Conservation (phyloP, 2,888 invertebrate species). For the Acleris emargana region DNA sequence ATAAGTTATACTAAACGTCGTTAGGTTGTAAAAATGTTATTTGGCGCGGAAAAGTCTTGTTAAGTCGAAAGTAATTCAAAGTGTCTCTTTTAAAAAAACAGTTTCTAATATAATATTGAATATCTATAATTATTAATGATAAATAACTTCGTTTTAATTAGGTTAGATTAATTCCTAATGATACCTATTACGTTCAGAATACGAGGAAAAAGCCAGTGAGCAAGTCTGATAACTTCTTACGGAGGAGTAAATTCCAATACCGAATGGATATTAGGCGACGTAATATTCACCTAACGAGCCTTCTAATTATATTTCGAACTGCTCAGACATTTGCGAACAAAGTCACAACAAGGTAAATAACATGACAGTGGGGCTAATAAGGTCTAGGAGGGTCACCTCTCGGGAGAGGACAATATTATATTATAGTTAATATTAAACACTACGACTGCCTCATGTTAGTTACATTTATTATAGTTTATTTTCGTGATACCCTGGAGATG, state of each 20-base stretch:
- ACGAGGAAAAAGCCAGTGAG: conserved; percentile 6
- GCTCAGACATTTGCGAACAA: not conserved
- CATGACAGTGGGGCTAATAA: conserved; percentile 1
- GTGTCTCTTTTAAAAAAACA: too few relatives aligned
- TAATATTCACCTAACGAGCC: conserved; percentile 9
- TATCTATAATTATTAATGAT: too few relatives aligned
- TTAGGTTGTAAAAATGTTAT: too few relatives aligned
- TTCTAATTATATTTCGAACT: conserved; percentile 24
- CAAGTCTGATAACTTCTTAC: conserved; percentile 20
- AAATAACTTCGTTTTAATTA: conserved; percentile 5
- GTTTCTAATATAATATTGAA: too few relatives aligned
- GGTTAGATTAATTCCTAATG: not conserved
- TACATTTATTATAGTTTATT: too few relatives aligned
- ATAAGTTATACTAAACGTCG: too few relatives aligned
- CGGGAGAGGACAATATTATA: too few relatives aligned
- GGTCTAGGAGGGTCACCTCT: not conserved
- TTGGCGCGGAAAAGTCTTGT: too few relatives aligned
- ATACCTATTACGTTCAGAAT: conserved; percentile 5
- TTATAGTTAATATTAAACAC: too few relatives aligned
- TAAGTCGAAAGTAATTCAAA: too few relatives aligned
- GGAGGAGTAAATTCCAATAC: not conserved
- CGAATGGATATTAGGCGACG: conserved; percentile 13
- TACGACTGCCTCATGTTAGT: too few relatives aligned
- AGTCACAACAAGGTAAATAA: conserved; percentile 12
- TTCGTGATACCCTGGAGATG: too few relatives aligned